Percentiles rank a stretch among this genome's conserved stretches.
These are phyloP conservation scores for Vombatus ursinus DNA, from an alignment of 2,113 vertebrate genomes.

Conservation along the genomic window DNA sequence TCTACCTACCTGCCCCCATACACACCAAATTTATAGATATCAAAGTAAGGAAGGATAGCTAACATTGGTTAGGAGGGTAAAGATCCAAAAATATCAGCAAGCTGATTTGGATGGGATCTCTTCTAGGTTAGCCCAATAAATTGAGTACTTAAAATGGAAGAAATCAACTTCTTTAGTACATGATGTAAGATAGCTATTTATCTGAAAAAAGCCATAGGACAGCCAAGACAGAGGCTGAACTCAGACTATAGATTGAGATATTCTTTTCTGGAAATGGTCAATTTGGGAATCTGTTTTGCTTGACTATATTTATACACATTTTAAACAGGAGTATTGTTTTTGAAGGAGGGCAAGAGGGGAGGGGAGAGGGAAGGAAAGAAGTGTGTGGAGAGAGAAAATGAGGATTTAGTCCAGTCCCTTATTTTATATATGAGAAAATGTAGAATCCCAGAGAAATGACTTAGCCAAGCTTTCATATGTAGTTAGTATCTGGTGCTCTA, in stretches of 20 bases:
- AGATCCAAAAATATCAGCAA: background rate
- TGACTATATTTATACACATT: too few relatives aligned
- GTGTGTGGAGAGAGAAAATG: background rate
- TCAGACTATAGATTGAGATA: too few relatives aligned
- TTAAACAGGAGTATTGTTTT: too few relatives aligned
- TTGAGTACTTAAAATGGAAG: background rate
- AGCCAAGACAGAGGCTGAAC: background rate
- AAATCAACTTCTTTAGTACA: background rate
- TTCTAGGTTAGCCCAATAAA: background rate
- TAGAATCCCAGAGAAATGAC: background rate
- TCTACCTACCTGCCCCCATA: too few relatives aligned
- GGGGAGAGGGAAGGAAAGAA: too few relatives aligned
- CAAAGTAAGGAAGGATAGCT: background rate
- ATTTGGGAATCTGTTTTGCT: background rate
- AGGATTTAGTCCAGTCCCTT: background rate
- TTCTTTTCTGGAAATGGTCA: too few relatives aligned
- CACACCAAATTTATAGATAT: background rate
- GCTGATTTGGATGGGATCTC: background rate
- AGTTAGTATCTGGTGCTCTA: background rate
- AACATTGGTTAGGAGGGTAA: background rate
- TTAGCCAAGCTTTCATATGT: background rate
- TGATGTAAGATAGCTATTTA: background rate
- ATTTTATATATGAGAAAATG: background rate
- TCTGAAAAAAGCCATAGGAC: background rate
- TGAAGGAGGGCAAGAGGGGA: background rate